Conservation (phyloP, 2,113 vertebrate genomes). For the Barnardius zonarius region DNA sequence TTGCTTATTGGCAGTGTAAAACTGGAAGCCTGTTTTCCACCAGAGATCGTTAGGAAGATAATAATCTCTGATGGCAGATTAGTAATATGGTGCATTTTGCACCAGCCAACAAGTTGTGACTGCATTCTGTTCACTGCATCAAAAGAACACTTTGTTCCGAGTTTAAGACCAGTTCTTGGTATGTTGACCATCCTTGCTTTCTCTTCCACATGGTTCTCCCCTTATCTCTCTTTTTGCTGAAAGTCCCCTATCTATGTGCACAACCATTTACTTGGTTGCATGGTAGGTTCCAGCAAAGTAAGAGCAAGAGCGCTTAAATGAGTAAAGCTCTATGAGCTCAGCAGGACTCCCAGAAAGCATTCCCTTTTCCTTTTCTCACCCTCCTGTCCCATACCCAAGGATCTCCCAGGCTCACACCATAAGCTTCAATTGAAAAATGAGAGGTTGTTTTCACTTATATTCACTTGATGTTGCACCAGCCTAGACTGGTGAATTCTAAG, state of each 20-base stretch:
- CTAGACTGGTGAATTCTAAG: background rate
- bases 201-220: background rate
- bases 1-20: background rate
- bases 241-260: background rate
- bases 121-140: background rate
- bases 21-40: background rate
- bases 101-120: background rate
- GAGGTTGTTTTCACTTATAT: background rate
- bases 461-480: background rate
- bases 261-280: fast-evolving
- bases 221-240: background rate
- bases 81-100: background rate
- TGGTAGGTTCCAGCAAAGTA: background rate
- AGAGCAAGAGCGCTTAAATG: background rate
- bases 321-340: background rate
- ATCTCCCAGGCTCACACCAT: background rate
- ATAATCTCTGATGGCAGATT: background rate
- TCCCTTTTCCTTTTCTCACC: background rate
- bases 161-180: background rate
- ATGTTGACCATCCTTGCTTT: background rate
- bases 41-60: background rate
- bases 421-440: background rate
- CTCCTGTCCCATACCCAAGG: background rate
- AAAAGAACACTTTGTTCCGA: background rate
- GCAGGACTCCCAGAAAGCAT: background rate